Evolutionary conservation across 2,888 invertebrate genomes (phyloP), one percentile per base, ranked within the genome.

Genomic region (Dasysyrphus albostriatus): DNA sequence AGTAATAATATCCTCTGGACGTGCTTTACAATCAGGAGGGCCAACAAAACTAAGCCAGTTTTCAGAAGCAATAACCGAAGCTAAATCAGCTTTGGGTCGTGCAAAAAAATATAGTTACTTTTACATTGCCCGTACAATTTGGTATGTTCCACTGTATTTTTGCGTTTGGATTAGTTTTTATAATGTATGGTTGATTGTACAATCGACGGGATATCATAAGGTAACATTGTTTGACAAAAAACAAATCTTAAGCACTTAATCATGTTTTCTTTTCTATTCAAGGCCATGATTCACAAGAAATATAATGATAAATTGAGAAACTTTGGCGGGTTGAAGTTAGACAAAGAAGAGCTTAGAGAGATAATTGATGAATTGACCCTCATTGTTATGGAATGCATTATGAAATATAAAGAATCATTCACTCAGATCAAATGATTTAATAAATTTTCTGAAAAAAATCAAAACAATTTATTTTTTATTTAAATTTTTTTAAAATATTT

Each of bases 131-230:
- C 44, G 54, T 0, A 42, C 74, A 9, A n/a, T 59, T 24, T 87
- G 79, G 79, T 87, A 87, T 24, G 24, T 29, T 16, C 83, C 83
- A 39, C 12, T 87, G n/a, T 83, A 75, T 51, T 83, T 87, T 39
- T 79, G 75, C 9, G 75, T 87, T 4, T 87, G 51, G 24, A 39
- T 87, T 10, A 69, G 78, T 39, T 78, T 83, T 44, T 87, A 83
- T 59, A 54, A 59, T 24, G 39, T 87, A 2, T 87, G 83, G 87
- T 61, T 87, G 56, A 49, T 87, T 16, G 44, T 42, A 0, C 78
- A 74, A 24, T 75, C 87, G 10, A 83, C 75, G n/a, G 42, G 51
- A 44, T 34, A 42, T 3, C 87, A 87, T 10, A 34, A 9, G 87
- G 87, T 87, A 87, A 87, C 7, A 39, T 10, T 6, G n/a, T 32